phyloP scores from a whole-genome alignment of 30 jellyfish, hydroid and myxozoan genomes.

The Turritopsis dohrnii region DNA sequence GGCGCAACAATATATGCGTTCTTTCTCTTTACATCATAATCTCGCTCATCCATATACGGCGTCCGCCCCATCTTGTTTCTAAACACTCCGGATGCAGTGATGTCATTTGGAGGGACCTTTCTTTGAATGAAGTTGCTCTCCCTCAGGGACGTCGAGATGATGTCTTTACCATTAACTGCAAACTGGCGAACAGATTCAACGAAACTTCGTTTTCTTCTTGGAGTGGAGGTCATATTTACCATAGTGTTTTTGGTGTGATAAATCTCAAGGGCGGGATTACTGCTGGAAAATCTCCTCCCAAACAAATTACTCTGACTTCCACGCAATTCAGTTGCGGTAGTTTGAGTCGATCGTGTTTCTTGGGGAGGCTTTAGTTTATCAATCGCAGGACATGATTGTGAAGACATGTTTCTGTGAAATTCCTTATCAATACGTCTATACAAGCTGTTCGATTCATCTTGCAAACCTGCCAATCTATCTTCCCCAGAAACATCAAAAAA shows the following conservation, averaged over 20 bases:
- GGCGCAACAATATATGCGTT: neutral
- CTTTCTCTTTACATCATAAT: neutral
- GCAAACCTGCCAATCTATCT: neutral
- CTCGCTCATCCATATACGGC: neutral
- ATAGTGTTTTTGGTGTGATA: neutral
- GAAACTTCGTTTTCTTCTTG: conserved; percentile 1
- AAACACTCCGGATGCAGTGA: neutral
- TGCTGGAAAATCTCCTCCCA: neutral
- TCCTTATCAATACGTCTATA: conserved; percentile 2
- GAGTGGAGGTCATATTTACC: neutral
- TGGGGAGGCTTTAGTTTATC: conserved; percentile 8
- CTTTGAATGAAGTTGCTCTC: neutral
- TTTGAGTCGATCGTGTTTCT: neutral
- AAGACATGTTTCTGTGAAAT: neutral
- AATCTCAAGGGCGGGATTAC: neutral
- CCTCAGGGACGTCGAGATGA: conserved; percentile 1
- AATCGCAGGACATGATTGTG: conserved; percentile 13
- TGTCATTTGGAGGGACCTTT: neutral
- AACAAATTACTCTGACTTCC: neutral
- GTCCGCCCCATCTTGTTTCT: neutral
- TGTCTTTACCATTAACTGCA: conserved; percentile 21
- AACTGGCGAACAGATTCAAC: neutral
- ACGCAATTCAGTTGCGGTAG: neutral
- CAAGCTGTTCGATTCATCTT: neutral
- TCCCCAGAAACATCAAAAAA: conserved; percentile 10